Conservation (phyloP, 2,888 invertebrate genomes). For the Apodemia mormo region DNA sequence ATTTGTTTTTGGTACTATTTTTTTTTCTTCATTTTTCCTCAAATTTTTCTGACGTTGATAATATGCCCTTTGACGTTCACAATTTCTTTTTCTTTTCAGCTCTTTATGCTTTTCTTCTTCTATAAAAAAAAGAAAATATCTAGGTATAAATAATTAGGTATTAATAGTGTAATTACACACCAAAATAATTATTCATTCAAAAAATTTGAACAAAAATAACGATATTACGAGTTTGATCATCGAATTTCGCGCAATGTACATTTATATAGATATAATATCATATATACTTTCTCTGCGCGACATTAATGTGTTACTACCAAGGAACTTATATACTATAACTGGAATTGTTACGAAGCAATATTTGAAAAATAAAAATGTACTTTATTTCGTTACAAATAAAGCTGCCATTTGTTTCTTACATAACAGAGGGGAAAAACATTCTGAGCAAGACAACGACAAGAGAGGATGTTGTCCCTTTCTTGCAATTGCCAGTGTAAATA, state of each 20-base stretch:
- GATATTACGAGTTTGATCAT: slow-evolving; percentile 21
- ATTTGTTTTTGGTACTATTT: slow-evolving; percentile 43
- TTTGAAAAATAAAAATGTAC: no score
- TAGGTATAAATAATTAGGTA: slow-evolving; percentile 34
- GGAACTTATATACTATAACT: no score
- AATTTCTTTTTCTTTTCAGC: slow-evolving; percentile 41
- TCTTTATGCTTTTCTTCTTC: slow-evolving; percentile 35
- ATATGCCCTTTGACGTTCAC: slow-evolving; percentile 43
- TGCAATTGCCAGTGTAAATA: no score
- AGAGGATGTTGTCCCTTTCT: no score
- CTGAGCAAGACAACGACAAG: no score
- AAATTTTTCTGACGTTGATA: slow-evolving; percentile 39
- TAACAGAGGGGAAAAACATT: no score
- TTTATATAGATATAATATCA: slow-evolving; percentile 21
- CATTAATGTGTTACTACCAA: neutral
- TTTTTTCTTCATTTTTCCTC: slow-evolving; percentile 42
- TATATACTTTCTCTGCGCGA: slow-evolving; percentile 11
- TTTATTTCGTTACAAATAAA: no score
- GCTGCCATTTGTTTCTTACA: no score
- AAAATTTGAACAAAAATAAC: slow-evolving; percentile 17
- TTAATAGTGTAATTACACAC: slow-evolving; percentile 25
- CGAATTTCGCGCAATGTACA: slow-evolving; percentile 21
- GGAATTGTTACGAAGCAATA: no score
- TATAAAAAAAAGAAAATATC: slow-evolving; percentile 39
- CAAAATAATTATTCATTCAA: slow-evolving; percentile 1